Conservation (phyloP, 2,888 invertebrate genomes). For the Dolichomitus sp. region DNA sequence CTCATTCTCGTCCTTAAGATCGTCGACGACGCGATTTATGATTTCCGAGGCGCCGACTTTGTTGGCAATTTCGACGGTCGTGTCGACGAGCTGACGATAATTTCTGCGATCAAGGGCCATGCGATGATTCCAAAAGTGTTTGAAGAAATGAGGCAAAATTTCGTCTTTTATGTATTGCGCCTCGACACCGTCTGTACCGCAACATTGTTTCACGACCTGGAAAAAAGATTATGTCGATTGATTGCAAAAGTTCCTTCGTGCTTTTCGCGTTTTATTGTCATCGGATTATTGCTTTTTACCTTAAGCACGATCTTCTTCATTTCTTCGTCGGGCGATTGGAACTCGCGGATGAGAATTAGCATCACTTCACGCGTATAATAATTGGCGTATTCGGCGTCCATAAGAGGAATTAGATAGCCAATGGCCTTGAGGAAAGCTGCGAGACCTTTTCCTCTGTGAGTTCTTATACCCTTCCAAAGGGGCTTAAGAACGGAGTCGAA, state of each 20-base stretch:
- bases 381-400: conserved; percentile 99
- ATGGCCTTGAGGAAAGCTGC: conserved; percentile 99
- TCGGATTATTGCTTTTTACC: conserved; percentile 81
- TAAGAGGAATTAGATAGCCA: conserved; percentile 99
- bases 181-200: conserved; percentile 99
- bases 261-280: not conserved
- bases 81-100: conserved; percentile 98
- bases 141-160: conserved; percentile 99
- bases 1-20: conserved; percentile 99
- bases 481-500: conserved; percentile 99
- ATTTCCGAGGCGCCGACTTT: conserved; percentile 99
- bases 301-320: conserved; percentile 99
- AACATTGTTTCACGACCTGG: conserved; percentile 99
- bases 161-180: conserved; percentile 99
- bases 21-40: conserved; percentile 99
- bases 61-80: conserved; percentile 99
- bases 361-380: conserved; percentile 99
- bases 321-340: conserved; percentile 99
- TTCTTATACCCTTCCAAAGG: conserved; percentile 99
- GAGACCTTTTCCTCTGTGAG: conserved; percentile 96
- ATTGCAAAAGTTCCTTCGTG: not conserved
- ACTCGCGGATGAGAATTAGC: conserved; percentile 99
- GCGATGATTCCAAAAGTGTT: conserved; percentile 99
- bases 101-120: conserved; percentile 99
- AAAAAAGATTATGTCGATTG: not conserved